Percentiles rank a stretch among this genome's conserved stretches.
phyloP scores from a whole-genome alignment of 2,888 invertebrate genomes.

The Busseola fusca region DNA sequence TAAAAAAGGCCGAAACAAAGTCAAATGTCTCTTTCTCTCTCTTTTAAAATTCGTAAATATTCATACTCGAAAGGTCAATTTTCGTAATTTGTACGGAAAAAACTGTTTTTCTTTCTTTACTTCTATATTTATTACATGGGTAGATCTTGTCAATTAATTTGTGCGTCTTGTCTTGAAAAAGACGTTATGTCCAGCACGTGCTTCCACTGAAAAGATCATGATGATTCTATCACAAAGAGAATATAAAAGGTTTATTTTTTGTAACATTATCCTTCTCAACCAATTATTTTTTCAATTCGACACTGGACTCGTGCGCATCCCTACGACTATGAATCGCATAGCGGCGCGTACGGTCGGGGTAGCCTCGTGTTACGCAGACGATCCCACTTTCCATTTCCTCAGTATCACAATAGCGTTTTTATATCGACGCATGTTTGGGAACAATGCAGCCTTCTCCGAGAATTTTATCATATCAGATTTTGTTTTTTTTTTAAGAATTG shows the following conservation, averaged over 20 bases:
- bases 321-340: constrained; percentile 79
- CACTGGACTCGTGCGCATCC: constrained; percentile 56
- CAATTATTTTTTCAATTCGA: constrained; percentile 8
- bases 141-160: not conserved
- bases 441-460: constrained; percentile 66
- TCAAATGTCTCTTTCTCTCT: too few species aligned
- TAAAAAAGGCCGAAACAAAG: too few species aligned
- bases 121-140: too few species aligned
- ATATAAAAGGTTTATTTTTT: constrained; percentile 1
- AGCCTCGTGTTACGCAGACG: constrained; percentile 84
- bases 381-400: constrained; percentile 85
- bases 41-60: too few species aligned
- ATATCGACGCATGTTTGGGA: constrained; percentile 68
- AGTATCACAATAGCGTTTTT: constrained; percentile 77
- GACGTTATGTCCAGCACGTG: not conserved
- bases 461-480: constrained; percentile 64
- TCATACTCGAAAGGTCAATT: too few species aligned
- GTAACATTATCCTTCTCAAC: not conserved
- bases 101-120: too few species aligned
- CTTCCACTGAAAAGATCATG: not conserved
- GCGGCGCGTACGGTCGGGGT: constrained; percentile 77
- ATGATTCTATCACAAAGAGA: not conserved
- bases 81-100: too few species aligned
- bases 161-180: not conserved
- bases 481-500: constrained; percentile 34